Percentiles rank a stretch among this genome's conserved stretches.
These are phyloP conservation scores for Harpagifer antarcticus DNA, from an alignment of 2,797 vertebrate species.

Conservation along the genomic window DNA sequence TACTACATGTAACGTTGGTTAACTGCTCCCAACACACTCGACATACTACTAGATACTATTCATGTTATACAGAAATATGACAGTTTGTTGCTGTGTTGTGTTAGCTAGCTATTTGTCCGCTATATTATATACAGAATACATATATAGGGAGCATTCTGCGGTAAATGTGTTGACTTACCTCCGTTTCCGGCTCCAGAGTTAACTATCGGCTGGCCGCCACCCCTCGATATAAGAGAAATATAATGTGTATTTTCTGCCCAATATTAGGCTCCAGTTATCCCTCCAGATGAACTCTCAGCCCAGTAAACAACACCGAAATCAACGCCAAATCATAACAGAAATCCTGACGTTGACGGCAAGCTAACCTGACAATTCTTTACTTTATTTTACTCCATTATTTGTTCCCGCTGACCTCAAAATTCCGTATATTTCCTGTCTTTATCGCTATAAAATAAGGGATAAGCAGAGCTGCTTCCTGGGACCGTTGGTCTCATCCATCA, in stretches of 20 bases:
- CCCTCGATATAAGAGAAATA: constrained; percentile 46
- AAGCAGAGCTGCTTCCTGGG: constrained; percentile 70
- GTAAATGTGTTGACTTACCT: constrained; percentile 69
- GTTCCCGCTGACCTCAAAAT: constrained; percentile 21
- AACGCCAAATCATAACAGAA: constrained; percentile 43
- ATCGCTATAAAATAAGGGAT: constrained; percentile 61
- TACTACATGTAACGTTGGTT: no score
- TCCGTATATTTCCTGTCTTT: constrained; percentile 15
- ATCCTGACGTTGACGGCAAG: neutral
- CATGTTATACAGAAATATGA: no score
- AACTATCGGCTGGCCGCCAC: constrained; percentile 74
- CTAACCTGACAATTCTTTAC: neutral
- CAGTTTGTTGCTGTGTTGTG: neutral
- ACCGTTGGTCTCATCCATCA: constrained; percentile 59
- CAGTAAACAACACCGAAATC: constrained; percentile 65
- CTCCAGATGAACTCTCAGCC: constrained; percentile 45
- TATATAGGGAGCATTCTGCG: constrained; percentile 7
- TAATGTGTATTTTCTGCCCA: constrained; percentile 44
- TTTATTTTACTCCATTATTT: constrained; percentile 33
- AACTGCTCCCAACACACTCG: no score
- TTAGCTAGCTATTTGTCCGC: constrained; percentile 26
- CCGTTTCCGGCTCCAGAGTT: constrained; percentile 86
- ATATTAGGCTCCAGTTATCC: constrained; percentile 59
- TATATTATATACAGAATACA: constrained; percentile 2
- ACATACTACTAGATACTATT: no score